Evolutionary conservation across 1,140 invertebrate species (phyloP).

Genomic region (Drosophila mayri): DNA sequence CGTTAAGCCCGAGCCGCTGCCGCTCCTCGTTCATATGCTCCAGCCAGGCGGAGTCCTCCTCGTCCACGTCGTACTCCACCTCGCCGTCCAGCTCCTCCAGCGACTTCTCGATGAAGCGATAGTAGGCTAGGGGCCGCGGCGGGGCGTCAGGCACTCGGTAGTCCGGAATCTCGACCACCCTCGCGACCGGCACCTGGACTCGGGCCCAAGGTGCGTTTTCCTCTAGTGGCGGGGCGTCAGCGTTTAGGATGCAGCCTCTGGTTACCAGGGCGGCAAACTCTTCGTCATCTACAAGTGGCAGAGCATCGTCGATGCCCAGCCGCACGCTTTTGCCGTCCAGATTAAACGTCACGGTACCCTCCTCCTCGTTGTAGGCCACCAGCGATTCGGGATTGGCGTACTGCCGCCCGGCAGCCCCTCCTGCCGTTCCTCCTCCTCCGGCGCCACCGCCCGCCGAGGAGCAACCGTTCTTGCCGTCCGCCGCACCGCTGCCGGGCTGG

Average conservation of each 20-base stretch:
- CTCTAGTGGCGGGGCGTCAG: conserved; percentile 86
- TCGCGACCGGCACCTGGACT: conserved; percentile 92
- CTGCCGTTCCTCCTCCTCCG: conserved; percentile 67
- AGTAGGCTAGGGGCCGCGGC: conserved; percentile 91
- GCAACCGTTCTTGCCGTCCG: conserved; percentile 33
- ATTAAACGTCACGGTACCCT: conserved; percentile 94
- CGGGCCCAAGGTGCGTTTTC: conserved; percentile 86
- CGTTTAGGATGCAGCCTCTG: conserved; percentile 84
- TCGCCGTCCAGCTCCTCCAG: conserved; percentile 97
- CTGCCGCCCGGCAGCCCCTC: conserved; percentile 16
- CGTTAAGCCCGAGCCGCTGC: conserved; percentile 88
- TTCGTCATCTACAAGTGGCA: conserved; percentile 88
- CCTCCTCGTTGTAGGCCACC: conserved; percentile 85
- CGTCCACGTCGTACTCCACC: conserved; percentile 99
- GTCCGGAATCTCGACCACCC: conserved; percentile 91
- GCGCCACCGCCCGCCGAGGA: conserved; percentile 8
- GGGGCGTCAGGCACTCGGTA: conserved; percentile 93
- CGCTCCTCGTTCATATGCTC: conserved; percentile 94
- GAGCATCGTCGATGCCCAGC: conserved; percentile 87
- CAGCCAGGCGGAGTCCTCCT: conserved; percentile 98
- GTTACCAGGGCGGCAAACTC: conserved; percentile 86
- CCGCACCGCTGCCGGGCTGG: conserved; percentile 7
- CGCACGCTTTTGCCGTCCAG: conserved; percentile 89
- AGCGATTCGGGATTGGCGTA: conserved; percentile 84
- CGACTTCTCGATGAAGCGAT: conserved; percentile 97